Evolutionary conservation across 2,113 vertebrate species (phyloP).

Genomic region (Xenus cinereus): DNA sequence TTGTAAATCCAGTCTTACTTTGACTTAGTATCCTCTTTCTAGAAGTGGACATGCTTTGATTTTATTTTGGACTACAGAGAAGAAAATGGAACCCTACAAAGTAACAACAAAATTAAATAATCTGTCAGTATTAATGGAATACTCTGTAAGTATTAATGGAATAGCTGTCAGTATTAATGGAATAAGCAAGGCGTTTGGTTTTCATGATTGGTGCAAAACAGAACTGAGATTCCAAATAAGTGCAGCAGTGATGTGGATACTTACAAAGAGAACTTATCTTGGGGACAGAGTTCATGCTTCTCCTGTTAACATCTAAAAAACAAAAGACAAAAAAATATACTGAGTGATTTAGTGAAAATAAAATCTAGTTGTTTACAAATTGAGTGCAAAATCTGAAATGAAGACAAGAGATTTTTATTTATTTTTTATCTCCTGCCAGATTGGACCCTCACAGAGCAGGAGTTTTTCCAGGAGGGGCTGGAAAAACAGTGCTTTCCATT

Average conservation of each 20-base stretch:
- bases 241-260: neutral
- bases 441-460: neutral
- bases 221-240: neutral
- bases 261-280: neutral
- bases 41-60: neutral
- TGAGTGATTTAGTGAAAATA: neutral
- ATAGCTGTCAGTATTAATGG: neutral
- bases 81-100: neutral
- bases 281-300: neutral
- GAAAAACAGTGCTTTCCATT: too few relatives aligned
- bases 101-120: neutral
- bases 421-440: rapidly evolving
- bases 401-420: neutral
- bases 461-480: neutral
- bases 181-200: neutral
- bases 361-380: neutral
- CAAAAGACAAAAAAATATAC: neutral
- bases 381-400: neutral
- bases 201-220: neutral
- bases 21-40: neutral
- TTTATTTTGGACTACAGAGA: neutral
- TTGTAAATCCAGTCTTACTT: neutral
- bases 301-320: neutral
- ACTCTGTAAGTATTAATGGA: too few relatives aligned
- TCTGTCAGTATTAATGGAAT: neutral